Base-by-base conservation (phyloP, 2,797 vertebrate genomes). In the Rhinatrema bivittatum region DNA sequence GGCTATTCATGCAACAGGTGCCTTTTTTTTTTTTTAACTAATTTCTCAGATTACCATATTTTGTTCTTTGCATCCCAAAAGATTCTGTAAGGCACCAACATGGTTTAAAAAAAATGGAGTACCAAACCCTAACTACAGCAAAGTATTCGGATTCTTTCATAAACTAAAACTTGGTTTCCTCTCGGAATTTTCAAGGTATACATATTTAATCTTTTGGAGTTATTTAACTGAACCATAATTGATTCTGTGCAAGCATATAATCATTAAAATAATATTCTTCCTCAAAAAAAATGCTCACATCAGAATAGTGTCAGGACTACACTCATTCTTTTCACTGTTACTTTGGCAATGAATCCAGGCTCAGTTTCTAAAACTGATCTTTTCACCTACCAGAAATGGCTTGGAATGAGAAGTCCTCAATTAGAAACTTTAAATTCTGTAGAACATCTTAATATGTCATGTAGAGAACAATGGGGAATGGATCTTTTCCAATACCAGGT, bases 391-490 rank as follows among this genome's bases (percentile, higher is more conserved):
- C 68, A 39, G 75, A 70, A 76, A 73, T 40, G 61, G 60, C 51
- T 44, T 53, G 53, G 16, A 32, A 57, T 34, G 68, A 64, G 73
- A 66, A 36, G 36, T 32, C 29, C 48, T 60, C 68, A 55, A 28
- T 53, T 60, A n/a, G n/a, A n/a, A n/a, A n/a, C n/a, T n/a, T n/a
- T n/a, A n/a, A n/a, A n/a, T n/a, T 61, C 61, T 46, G 60, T 38
- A 61, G 42, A 72, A 77, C 65, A 76, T 70, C 65, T 78, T 72
- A 73, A 67, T 51, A 74, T 72, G 74, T 76, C 75, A 68, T 57
- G 53, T 68, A 61, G 66, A 66, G 63, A 73, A 60, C 51, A 70
- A 16, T 29, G 46, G 46, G 28, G 56, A 40, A 13, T n/a, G n/a
- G n/a, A n/a, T n/a, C n/a, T n/a, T n/a, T n/a, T n/a, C n/a, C n/a